These are phyloP conservation scores for Dryadula phaetusa DNA, from an alignment of 2,888 invertebrate genomes.

Conservation along the genomic window DNA sequence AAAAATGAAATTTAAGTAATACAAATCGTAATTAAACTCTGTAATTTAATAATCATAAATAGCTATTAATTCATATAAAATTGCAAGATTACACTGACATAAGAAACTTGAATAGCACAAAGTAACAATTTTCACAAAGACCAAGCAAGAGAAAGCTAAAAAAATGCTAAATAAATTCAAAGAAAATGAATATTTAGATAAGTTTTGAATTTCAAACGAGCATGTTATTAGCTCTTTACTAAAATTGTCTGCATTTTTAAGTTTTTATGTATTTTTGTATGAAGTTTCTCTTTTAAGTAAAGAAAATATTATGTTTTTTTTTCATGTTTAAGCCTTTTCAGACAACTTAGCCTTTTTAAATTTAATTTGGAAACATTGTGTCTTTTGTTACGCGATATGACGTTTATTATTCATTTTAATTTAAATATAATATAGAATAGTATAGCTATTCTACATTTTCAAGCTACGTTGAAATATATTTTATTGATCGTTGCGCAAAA, in stretches of 20 bases:
- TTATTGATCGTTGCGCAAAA: too few species aligned
- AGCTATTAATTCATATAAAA: neutral
- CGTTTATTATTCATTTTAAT: too few species aligned
- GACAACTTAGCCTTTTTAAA: too few species aligned
- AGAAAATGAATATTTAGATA: conserved; percentile 8
- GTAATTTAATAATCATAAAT: too few species aligned
- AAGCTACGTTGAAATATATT: too few species aligned
- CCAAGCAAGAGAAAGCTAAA: neutral
- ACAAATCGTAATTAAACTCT: too few species aligned
- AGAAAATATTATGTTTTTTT: neutral
- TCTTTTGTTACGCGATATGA: too few species aligned
- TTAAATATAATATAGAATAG: too few species aligned
- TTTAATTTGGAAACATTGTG: too few species aligned
- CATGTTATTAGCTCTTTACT: conserved; percentile 1
- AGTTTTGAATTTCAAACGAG: conserved; percentile 11
- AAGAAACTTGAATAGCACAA: neutral
- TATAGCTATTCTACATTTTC: too few species aligned
- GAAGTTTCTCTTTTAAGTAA: neutral
- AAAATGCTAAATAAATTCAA: neutral
- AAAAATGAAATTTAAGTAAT: too few species aligned
- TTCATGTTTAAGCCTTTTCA: neutral
- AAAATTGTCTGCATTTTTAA: neutral
- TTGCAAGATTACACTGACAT: neutral
- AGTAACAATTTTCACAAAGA: neutral
- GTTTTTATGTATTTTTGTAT: conserved; percentile 3